phyloP scores from a whole-genome alignment of 2,797 vertebrate genomes.

The Poecile montanus region DNA sequence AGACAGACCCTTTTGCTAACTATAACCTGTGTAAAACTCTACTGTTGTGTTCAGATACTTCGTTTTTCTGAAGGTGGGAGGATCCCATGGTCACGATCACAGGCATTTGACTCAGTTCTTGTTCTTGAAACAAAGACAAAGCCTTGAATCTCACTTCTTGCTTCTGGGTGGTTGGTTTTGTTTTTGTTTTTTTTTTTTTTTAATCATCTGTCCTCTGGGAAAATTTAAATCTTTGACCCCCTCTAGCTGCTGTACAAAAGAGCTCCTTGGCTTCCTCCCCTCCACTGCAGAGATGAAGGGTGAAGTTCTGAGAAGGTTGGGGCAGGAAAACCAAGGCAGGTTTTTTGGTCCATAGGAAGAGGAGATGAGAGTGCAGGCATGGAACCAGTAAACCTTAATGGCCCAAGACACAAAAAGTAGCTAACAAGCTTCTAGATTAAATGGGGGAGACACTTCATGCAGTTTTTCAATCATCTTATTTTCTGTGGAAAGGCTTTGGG shows the following conservation, averaged over 20 bases:
- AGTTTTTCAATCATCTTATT: neutral
- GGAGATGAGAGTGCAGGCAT: neutral
- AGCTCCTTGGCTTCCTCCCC: neutral
- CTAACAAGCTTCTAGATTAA: neutral
- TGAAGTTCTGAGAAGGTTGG: neutral
- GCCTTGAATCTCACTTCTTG: neutral
- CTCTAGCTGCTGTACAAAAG: conserved; percentile 32
- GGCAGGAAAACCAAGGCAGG: neutral
- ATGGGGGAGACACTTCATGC: neutral
- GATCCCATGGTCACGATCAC: neutral
- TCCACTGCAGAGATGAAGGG: neutral
- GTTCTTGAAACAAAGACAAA: neutral
- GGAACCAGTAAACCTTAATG: neutral
- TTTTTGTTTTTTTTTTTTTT: neutral
- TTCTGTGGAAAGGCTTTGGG: neutral
- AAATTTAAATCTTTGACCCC: conserved; percentile 32
- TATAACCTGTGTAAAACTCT: neutral
- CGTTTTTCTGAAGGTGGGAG: neutral
- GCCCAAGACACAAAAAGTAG: neutral
- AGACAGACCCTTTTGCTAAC: neutral
- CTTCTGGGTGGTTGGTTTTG: neutral
- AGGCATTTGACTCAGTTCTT: neutral
- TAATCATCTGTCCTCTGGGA: neutral
- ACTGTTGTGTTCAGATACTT: accelerated
- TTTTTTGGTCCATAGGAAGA: neutral